Base-by-base conservation (phyloP, 2,797 vertebrate species). In the Neopelma chrysocephalum region DNA sequence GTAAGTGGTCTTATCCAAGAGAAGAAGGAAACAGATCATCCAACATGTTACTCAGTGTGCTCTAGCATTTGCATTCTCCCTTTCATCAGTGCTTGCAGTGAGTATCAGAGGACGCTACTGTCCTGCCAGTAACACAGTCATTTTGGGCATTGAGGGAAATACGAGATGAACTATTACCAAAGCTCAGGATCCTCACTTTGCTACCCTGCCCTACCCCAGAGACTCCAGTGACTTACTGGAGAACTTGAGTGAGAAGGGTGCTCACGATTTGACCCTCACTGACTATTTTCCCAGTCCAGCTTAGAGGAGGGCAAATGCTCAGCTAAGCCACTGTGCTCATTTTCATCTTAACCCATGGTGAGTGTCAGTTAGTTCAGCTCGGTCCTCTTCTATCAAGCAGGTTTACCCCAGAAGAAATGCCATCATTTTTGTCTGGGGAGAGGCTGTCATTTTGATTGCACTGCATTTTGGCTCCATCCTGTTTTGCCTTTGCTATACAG, bases 181-280 rank as follows among this genome's bases (percentile, higher is more conserved):
- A 95, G 75, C 65, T 95, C 73, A 93, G 83, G 83, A 89, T 65
- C 71, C 80, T 93, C 68, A 50, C 50, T 86, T 89, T 83, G 47
- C 76, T 77, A 65, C 54, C 36, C 53, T 91, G 51, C 36, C 79
- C 78, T 87, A 42, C 45, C 32, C 62, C 40, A 69, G 65, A n/a
- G 58, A 81, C 61, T 82, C 45, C 71, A 58, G 71, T 71, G 85
- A 87, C 66, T 93, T 83, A 84, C 89, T 9, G 77, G 71, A 90
- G 68, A 90, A 71, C 31, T 56, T 68, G 38, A 89, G 54, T 75
- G 78, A 84, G 68, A 93, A 76, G 27, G 42, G 25, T 71, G 60
- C 64, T 91, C 38, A 34, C 18, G 3, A 61, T 93, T 43, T 84
- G 71, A 85, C 53, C 60, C 76, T 96, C 76, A 47, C 50, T 3